These are phyloP conservation scores for Coluber constrictor DNA, from an alignment of 2,797 vertebrate species.

Conservation along the genomic window DNA sequence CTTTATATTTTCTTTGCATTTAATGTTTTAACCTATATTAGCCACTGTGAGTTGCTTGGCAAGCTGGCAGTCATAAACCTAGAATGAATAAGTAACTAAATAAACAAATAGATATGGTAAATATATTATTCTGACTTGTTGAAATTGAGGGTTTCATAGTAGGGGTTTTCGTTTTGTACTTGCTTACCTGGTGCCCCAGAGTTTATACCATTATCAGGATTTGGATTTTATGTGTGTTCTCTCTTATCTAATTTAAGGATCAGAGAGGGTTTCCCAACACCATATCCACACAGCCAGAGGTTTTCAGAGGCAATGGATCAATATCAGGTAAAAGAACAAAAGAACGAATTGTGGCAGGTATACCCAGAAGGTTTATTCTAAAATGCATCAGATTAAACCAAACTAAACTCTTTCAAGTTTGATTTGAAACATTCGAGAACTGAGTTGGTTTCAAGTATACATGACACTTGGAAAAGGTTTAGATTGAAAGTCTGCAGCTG, in stretches of 20 bases:
- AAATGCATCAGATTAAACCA: accelerated
- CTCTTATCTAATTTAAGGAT: constrained; percentile 36
- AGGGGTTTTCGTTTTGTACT: neutral
- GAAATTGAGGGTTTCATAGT: neutral
- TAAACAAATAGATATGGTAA: neutral
- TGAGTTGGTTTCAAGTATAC: neutral
- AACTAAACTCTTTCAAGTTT: neutral
- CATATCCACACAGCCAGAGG: neutral
- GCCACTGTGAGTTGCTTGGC: neutral
- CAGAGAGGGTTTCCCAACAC: neutral
- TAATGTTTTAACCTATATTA: neutral
- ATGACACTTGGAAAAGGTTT: neutral
- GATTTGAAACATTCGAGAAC: neutral
- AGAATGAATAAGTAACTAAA: neutral
- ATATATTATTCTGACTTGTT: neutral
- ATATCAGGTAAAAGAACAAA: constrained; percentile 55
- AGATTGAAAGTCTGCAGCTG: neutral
- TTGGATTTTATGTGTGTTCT: neutral
- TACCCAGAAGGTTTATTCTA: neutral
- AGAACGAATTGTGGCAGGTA: neutral
- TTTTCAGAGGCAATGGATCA: neutral
- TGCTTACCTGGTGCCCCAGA: no score
- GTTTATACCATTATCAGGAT: neutral
- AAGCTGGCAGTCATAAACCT: neutral
- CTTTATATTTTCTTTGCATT: neutral